Evolutionary conservation across 2,113 vertebrate species (phyloP).

Genomic region (Aptenodytes forsteri): DNA sequence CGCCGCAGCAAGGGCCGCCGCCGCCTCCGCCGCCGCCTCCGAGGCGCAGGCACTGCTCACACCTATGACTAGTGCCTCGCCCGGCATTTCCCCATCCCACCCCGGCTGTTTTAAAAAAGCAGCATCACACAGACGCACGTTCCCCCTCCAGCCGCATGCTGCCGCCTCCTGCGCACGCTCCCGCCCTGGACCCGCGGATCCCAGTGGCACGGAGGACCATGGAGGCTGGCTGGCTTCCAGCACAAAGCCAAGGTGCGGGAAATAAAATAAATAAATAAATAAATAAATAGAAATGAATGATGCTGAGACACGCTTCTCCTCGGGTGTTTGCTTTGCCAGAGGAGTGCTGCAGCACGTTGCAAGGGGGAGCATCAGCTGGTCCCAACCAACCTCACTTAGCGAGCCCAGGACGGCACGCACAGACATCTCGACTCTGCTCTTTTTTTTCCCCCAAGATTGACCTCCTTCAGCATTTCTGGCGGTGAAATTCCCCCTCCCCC

Average conservation of each 20-base stretch:
- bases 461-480: slow-evolving; percentile 5
- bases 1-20: not conserved
- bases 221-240: not conserved
- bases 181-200: not conserved
- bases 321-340: not conserved
- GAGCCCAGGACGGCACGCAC: not conserved
- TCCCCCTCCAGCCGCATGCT: not conserved
- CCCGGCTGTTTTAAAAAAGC: not conserved
- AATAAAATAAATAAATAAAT: not conserved
- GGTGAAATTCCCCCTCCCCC: not conserved
- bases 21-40: not conserved
- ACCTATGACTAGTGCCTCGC: slow-evolving; percentile 1
- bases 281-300: accelerated
- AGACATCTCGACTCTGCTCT: not conserved
- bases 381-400: not conserved
- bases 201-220: not conserved
- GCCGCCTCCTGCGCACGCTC: not conserved
- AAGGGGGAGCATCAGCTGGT: not conserved
- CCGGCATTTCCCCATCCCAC: slow-evolving; percentile 8
- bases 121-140: not conserved
- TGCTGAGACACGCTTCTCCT: not conserved
- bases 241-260: not conserved
- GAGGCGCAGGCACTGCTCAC: not conserved
- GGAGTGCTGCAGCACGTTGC: accelerated
- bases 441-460: not conserved